These are phyloP conservation scores for Aphodius granarius DNA, from an alignment of 2,888 invertebrate genomes.

Conservation along the genomic window DNA sequence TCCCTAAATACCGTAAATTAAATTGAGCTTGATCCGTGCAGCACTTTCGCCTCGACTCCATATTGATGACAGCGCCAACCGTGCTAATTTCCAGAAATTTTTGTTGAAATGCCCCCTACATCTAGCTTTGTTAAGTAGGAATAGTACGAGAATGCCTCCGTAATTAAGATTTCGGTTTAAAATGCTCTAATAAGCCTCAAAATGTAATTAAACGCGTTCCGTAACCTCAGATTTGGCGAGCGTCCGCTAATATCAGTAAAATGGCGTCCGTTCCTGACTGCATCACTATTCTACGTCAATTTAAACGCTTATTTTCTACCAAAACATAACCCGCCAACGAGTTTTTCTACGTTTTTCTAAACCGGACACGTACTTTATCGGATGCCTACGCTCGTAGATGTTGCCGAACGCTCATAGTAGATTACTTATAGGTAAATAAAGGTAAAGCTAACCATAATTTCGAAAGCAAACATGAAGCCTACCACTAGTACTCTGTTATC, in stretches of 20 bases:
- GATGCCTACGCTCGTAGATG: conserved; percentile 4
- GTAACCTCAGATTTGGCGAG: conserved; percentile 38
- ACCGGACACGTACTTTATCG: conserved; percentile 8
- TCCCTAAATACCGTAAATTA: conserved; percentile 17
- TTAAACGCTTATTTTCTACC: conserved; percentile 18
- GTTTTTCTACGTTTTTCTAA: neutral
- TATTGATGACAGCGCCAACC: conserved; percentile 70
- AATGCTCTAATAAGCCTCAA: conserved; percentile 8
- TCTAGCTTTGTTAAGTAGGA: conserved; percentile 51
- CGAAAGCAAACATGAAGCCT: neutral
- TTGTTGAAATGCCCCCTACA: conserved; percentile 68
- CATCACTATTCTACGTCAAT: conserved; percentile 28
- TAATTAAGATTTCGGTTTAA: conserved; percentile 25
- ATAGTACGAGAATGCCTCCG: conserved; percentile 53
- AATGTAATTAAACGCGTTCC: conserved; percentile 15
- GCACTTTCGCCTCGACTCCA: conserved; percentile 51
- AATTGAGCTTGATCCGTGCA: conserved; percentile 29
- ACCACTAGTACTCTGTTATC: neutral
- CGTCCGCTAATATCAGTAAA: conserved; percentile 38
- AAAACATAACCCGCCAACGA: conserved; percentile 5
- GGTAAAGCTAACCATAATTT: neutral
- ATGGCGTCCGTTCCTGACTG: conserved; percentile 41
- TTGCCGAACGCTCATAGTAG: neutral
- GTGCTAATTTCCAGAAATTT: conserved; percentile 70
- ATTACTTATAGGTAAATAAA: neutral